Evolutionary conservation across 1,140 invertebrate species (phyloP).

Genomic region (Gryllus bimaculatus): DNA sequence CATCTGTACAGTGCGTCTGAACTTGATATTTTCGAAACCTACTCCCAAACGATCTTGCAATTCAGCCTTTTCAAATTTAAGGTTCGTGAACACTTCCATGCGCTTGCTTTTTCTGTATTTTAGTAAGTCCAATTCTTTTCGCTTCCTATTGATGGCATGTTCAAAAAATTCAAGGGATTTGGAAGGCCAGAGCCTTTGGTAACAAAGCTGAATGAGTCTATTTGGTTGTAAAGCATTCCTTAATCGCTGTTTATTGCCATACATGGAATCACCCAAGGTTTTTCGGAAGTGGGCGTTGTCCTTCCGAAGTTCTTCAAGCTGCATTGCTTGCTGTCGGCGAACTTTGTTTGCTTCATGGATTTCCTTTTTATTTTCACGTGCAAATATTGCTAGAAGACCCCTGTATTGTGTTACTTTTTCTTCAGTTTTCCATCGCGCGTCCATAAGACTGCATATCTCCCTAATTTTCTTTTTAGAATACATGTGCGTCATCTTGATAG

Average conservation of each 20-base stretch:
- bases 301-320: background rate
- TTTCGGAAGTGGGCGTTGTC: background rate
- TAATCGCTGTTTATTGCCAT: background rate
- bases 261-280: background rate
- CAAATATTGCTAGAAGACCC: background rate
- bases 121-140: background rate
- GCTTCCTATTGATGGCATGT: background rate
- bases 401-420: background rate
- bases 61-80: background rate
- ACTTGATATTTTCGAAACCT: background rate
- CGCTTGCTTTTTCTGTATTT: background rate
- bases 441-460: background rate
- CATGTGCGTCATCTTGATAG: too few species aligned
- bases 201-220: background rate
- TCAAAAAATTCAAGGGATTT: background rate
- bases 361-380: background rate
- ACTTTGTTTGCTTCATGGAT: background rate
- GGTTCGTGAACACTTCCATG: background rate
- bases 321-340: background rate
- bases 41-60: background rate
- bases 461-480: background rate
- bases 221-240: background rate
- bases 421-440: background rate
- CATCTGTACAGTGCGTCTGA: background rate
- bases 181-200: background rate